Conservation (phyloP, 2,797 vertebrate genomes). For the Graptemys geographica region DNA sequence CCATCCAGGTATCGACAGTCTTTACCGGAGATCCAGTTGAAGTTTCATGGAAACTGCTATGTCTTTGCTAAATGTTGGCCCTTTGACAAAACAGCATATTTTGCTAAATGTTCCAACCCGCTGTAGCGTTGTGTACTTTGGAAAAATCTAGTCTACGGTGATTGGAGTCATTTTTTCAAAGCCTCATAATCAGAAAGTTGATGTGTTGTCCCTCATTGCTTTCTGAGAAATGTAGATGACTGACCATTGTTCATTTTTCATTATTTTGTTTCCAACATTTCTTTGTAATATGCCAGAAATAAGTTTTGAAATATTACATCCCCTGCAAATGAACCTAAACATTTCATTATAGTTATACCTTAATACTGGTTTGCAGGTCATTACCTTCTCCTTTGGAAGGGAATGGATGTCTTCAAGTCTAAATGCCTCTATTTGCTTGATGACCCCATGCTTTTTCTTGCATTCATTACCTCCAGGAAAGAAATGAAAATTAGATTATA, state of each 20-base stretch:
- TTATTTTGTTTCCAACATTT: slow-evolving; percentile 44
- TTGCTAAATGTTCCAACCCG: background rate
- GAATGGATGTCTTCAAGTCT: slow-evolving; percentile 67
- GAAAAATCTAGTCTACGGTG: background rate
- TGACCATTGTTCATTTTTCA: background rate
- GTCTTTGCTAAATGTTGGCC: background rate
- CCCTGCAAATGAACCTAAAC: slow-evolving; percentile 76
- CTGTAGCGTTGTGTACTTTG: background rate
- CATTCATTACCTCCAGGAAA: slow-evolving; percentile 28
- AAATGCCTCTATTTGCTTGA: slow-evolving; percentile 69
- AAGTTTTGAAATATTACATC: slow-evolving; percentile 77
- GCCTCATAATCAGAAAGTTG: background rate
- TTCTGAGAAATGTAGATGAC: background rate
- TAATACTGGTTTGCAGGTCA: slow-evolving; percentile 70
- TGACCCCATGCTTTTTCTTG: slow-evolving; percentile 45
- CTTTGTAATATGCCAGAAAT: slow-evolving; percentile 58
- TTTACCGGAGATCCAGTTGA: background rate
- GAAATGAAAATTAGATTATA: slow-evolving; percentile 22
- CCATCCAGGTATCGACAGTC: background rate
- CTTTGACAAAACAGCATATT: background rate
- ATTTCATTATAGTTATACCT: slow-evolving; percentile 74
- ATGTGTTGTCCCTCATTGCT: background rate
- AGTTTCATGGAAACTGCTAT: background rate
- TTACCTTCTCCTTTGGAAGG: slow-evolving; percentile 77
- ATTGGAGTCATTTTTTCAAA: background rate